Percentiles rank a stretch among this genome's conserved stretches.
Conservation (phyloP, 2,888 invertebrate species). For the Orthosia incerta region DNA sequence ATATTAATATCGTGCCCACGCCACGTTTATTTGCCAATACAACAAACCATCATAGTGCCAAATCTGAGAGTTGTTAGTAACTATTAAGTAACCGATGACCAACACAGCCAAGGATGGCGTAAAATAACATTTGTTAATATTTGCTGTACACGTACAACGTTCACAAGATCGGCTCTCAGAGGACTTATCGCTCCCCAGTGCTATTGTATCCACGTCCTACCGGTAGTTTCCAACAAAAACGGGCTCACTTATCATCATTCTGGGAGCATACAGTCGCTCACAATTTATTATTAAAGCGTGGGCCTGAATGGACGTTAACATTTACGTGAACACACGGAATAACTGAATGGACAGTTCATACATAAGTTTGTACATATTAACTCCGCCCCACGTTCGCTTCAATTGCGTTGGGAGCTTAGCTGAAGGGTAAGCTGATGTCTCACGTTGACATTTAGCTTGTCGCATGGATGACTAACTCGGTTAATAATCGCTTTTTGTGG, state of each 20-base stretch:
- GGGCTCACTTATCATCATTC: slow-evolving; percentile 56
- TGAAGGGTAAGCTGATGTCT: slow-evolving; percentile 47
- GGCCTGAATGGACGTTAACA: slow-evolving; percentile 54
- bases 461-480: slow-evolving; percentile 55
- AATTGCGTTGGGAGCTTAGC: slow-evolving; percentile 44
- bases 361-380: not conserved
- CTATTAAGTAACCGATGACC: slow-evolving; percentile 40
- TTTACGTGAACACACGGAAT: slow-evolving; percentile 55
- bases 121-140: slow-evolving; percentile 36
- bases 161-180: slow-evolving; percentile 6
- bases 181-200: slow-evolving; percentile 20
- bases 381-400: slow-evolving; percentile 44
- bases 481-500: slow-evolving; percentile 50
- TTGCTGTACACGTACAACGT: slow-evolving; percentile 14
- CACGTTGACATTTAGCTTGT: slow-evolving; percentile 54
- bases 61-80: slow-evolving; percentile 42
- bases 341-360: slow-evolving; percentile 46
- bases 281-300: slow-evolving; percentile 60
- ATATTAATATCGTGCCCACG: slow-evolving; percentile 7
- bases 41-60: slow-evolving; percentile 24
- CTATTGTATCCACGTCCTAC: slow-evolving; percentile 52
- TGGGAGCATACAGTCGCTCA: slow-evolving; percentile 47
- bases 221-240: slow-evolving; percentile 55
- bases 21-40: slow-evolving; percentile 41
- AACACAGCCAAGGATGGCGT: slow-evolving; percentile 7